These are phyloP conservation scores for Euspilapteryx auroguttella DNA, from an alignment of 2,888 invertebrate species.

Conservation along the genomic window DNA sequence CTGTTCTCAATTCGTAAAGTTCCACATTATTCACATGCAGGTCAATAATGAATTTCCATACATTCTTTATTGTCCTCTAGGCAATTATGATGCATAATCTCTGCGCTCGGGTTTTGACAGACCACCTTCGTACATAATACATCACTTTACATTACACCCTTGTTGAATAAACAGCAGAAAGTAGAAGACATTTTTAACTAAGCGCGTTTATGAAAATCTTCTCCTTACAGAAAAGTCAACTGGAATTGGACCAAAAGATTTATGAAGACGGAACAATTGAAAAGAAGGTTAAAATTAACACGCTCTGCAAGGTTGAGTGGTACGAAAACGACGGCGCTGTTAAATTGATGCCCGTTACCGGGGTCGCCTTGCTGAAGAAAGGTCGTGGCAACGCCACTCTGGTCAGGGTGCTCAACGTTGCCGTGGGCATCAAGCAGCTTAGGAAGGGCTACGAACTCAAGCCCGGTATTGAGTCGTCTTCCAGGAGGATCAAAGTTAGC, in stretches of 20 bases:
- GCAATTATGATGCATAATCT: too few relatives aligned
- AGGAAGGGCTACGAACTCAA: constrained; percentile 63
- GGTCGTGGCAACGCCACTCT: constrained; percentile 53
- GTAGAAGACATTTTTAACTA: too few relatives aligned
- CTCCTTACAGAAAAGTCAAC: constrained; percentile 51
- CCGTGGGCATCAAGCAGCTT: constrained; percentile 55
- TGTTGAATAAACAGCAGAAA: too few relatives aligned
- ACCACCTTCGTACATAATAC: too few relatives aligned
- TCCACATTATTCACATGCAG: too few relatives aligned
- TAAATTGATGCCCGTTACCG: constrained; percentile 61
- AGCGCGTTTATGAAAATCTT: too few relatives aligned
- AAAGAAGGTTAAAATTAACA: constrained; percentile 64
- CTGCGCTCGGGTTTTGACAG: too few relatives aligned
- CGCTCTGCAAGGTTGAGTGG: constrained; percentile 70
- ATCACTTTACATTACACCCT: too few relatives aligned
- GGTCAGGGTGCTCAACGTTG: constrained; percentile 58
- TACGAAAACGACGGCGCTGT: constrained; percentile 65
- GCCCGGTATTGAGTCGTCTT: constrained; percentile 66
- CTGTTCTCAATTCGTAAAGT: too few relatives aligned
- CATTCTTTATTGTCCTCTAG: too few relatives aligned
- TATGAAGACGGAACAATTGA: constrained; percentile 50
- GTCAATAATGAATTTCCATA: too few relatives aligned
- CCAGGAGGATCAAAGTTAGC: constrained; percentile 63
- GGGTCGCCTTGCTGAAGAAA: constrained; percentile 58
- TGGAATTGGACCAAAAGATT: constrained; percentile 46